phyloP scores from a whole-genome alignment of 2,888 invertebrate species.

The Eupithecia exiguata region DNA sequence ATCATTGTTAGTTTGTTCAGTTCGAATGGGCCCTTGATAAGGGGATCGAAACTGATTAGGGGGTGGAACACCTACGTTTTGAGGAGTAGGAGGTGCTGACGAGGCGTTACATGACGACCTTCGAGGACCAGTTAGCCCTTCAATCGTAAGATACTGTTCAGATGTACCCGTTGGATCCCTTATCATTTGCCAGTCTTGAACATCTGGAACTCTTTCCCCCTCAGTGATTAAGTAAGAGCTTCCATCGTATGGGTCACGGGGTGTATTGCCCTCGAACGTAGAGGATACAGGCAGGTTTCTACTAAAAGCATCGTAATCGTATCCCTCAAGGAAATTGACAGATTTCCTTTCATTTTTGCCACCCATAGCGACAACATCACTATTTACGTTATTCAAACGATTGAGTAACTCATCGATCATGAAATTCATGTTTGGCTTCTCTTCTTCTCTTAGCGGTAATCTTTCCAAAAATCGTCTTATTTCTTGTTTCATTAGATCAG shows the following conservation, averaged over 20 bases:
- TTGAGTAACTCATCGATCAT: conserved; percentile 61
- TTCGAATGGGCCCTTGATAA: neutral
- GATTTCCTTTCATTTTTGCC: conserved; percentile 40
- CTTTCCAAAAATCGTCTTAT: conserved; percentile 53
- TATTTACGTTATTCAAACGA: conserved; percentile 54
- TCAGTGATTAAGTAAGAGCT: conserved; percentile 41
- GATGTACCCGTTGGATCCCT: conserved; percentile 13
- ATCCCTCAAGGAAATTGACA: conserved; percentile 49
- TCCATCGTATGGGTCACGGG: conserved; percentile 29
- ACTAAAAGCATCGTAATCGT: conserved; percentile 53
- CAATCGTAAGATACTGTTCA: conserved; percentile 16
- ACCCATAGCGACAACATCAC: conserved; percentile 32
- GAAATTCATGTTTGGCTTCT: conserved; percentile 51
- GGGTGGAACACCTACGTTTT: neutral
- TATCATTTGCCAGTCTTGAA: neutral
- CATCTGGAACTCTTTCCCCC: conserved; percentile 35
- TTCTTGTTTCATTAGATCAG: conserved; percentile 53
- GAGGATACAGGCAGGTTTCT: conserved; percentile 50
- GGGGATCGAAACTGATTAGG: neutral
- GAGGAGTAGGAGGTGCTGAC: neutral
- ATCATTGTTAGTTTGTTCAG: neutral
- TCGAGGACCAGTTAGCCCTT: neutral
- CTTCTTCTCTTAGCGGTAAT: conserved; percentile 49
- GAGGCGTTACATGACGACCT: neutral
- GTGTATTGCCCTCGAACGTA: conserved; percentile 42